Evolutionary conservation across 2,113 vertebrate genomes (phyloP).

Genomic region (Limnothrissa miodon): DNA sequence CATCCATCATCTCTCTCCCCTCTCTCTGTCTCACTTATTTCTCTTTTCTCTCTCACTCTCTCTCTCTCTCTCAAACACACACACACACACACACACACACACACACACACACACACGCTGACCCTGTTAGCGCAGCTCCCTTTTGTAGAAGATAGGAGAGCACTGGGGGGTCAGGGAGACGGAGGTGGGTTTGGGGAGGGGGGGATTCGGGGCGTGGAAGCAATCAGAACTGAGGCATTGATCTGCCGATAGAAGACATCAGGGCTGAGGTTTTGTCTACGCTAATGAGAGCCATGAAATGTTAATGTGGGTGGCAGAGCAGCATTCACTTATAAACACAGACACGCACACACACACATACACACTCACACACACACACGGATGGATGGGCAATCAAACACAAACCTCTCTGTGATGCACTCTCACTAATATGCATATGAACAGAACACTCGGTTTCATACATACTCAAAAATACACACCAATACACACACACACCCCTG

Average conservation of each 20-base stretch:
- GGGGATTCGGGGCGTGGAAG: neutral
- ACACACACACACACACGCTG: too few relatives aligned
- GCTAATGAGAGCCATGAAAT: conserved; percentile 5
- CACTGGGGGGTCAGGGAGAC: neutral
- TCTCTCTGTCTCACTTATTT: neutral
- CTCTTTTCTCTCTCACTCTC: neutral
- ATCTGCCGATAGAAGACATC: neutral
- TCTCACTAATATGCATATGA: neutral
- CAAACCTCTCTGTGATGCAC: neutral
- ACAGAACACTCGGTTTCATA: neutral
- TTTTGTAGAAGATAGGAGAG: neutral
- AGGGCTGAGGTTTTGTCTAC: neutral
- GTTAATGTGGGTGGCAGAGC: neutral
- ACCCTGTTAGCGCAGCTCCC: neutral
- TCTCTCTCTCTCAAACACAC: neutral
- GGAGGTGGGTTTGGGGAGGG: neutral
- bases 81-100: too few relatives aligned
- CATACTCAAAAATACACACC: neutral
- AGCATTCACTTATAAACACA: neutral
- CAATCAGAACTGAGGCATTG: neutral
- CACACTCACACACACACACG: neutral
- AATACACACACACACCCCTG: neutral
- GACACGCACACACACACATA: neutral
- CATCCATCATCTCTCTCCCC: neutral
- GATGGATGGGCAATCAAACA: neutral